Evolutionary conservation across 2,888 invertebrate species (phyloP), one percentile per base, ranked within the genome.

Genomic region (Dasypogon diadema): DNA sequence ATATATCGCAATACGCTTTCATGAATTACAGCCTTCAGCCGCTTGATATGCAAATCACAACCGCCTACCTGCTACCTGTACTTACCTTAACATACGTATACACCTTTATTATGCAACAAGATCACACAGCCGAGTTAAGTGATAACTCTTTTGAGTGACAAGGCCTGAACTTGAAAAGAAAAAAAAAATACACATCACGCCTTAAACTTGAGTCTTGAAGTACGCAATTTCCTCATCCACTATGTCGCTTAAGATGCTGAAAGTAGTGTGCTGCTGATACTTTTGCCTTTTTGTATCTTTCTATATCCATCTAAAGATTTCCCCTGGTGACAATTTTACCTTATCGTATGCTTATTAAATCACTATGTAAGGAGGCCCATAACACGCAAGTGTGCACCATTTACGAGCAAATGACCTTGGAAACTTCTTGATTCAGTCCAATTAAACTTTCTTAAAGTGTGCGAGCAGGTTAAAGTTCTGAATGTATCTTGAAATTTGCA

Each of bases 341-440:
- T 54, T 70, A 54, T 54, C 70, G 24, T 18, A 10, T 26, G 18
- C 70, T 70, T 46, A 70, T 54, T 70, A 70, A 70, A 54, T 70
- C 70, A 70, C 70, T 30, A 70, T 70, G 22, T 34, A 34, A 12
- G 54, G 34, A 16, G 30, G 2, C 18, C 22, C 22, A 14, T 21
- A 51, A 34, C 8, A 4, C 34, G 30, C 70, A 54, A 34, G 26
- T 51, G 24, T 54, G 54, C 24, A 22, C 70, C 30, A 21, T 54
- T 21, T 26, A 34, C 16, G 12, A 26, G 5, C 16, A 54, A 16
- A 18, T 70, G 70, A 70, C 70, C 70, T 70, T 70, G 70, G 16
- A 54, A 70, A 51, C 34, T 70, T 51, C 34, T 37, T 70, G 70
- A 70, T 70, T 70, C 54, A 54, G 30, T 70, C 70, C 51, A 70